These are phyloP conservation scores for Garra rufa DNA, from an alignment of 2,113 vertebrate species.

Conservation along the genomic window DNA sequence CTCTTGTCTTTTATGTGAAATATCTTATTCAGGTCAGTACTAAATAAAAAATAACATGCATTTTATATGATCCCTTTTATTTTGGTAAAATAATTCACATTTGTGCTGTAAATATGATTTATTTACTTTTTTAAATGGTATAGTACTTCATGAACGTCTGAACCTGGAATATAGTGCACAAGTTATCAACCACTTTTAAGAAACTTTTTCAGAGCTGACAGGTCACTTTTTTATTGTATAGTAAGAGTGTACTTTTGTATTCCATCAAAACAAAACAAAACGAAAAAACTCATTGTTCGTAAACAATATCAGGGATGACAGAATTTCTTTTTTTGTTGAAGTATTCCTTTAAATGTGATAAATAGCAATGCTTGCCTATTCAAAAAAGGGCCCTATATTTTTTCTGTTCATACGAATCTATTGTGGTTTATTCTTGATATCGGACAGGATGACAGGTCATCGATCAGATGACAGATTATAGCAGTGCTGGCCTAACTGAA, in stretches of 20 bases:
- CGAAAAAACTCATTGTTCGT: not conserved
- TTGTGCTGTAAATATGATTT: no score
- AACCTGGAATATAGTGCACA: not conserved
- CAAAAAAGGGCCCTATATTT: not conserved
- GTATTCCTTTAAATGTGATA: not conserved
- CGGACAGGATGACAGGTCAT: not conserved
- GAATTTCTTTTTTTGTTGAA: not conserved
- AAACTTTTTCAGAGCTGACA: not conserved
- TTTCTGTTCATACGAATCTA: not conserved
- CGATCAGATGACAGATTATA: slow-evolving; percentile 5
- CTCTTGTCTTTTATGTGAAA: no score
- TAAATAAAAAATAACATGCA: no score
- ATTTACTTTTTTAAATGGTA: not conserved
- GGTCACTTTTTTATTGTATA: not conserved
- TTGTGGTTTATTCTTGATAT: not conserved
- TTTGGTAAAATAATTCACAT: no score
- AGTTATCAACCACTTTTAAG: not conserved
- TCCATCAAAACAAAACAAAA: not conserved
- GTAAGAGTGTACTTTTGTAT: not conserved
- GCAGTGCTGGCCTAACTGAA: not conserved
- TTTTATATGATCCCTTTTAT: no score
- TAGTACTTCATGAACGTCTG: not conserved
- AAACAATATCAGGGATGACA: not conserved
- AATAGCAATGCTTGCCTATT: not conserved
- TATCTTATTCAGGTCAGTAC: no score